These are phyloP conservation scores for Hylaeus anthracinus DNA, from an alignment of 1,140 invertebrate species.

Conservation along the genomic window DNA sequence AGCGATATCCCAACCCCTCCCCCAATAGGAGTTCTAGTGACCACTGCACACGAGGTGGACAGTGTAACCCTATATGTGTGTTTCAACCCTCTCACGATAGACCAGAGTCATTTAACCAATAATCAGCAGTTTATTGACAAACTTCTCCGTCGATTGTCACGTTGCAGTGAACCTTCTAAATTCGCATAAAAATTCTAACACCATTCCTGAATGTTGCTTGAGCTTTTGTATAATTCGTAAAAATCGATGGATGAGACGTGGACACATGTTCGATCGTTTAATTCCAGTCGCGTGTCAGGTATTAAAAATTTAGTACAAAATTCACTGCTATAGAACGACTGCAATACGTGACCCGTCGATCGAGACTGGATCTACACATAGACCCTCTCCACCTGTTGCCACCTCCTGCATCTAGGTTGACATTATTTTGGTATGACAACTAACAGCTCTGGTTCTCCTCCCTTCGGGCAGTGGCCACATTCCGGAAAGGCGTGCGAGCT, in stretches of 20 bases:
- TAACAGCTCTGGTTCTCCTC: slow-evolving; percentile 81
- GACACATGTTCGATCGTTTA: not conserved
- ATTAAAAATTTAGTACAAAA: not conserved
- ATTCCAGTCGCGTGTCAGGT: not conserved
- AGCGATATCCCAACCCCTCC: too few species aligned
- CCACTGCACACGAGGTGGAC: slow-evolving; percentile 13
- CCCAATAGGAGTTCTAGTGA: not conserved
- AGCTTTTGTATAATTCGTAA: not conserved
- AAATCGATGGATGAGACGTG: not conserved
- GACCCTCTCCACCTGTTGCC: slow-evolving; percentile 57
- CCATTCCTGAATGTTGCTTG: not conserved
- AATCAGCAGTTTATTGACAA: slow-evolving; percentile 39
- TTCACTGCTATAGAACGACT: not conserved
- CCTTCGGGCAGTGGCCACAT: slow-evolving; percentile 94
- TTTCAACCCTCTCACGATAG: slow-evolving; percentile 36
- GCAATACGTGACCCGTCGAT: slow-evolving; percentile 49
- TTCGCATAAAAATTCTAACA: not conserved
- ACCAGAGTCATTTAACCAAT: slow-evolving; percentile 31
- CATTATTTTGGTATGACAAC: slow-evolving; percentile 78
- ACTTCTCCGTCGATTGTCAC: slow-evolving; percentile 55
- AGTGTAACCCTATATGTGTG: slow-evolving; percentile 33
- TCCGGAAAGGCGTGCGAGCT: slow-evolving; percentile 99
- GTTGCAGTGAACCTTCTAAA: slow-evolving; percentile 9
- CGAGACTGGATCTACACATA: slow-evolving; percentile 48
- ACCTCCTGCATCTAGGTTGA: slow-evolving; percentile 73